Percentiles rank a stretch among this genome's conserved stretches.
Evolutionary conservation across 2,797 vertebrate genomes (phyloP).

Genomic region (Arnoldichthys spilopterus): DNA sequence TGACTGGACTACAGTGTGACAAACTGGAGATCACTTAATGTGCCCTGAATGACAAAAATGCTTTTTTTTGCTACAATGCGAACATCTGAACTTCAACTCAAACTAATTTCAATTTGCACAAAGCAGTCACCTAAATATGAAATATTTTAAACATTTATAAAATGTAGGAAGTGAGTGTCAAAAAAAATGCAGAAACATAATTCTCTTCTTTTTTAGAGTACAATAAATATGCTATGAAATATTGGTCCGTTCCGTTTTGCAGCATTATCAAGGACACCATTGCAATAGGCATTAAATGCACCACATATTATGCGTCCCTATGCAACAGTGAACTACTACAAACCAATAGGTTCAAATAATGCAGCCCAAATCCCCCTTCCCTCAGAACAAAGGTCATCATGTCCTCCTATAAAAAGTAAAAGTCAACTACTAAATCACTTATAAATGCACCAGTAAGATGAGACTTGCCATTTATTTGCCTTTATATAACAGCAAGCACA

Average conservation of each 20-base stretch:
- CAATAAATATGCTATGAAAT: too few species aligned
- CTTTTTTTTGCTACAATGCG: too few species aligned
- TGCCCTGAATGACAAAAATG: too few species aligned
- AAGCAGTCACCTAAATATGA: too few species aligned
- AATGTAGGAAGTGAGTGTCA: too few species aligned
- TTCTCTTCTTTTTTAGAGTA: too few species aligned
- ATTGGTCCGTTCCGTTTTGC: neutral
- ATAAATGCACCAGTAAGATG: neutral
- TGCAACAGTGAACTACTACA: neutral
- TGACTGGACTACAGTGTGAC: too few species aligned
- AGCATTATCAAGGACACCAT: neutral
- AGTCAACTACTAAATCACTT: neutral
- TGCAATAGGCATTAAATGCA: neutral
- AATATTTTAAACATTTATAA: too few species aligned
- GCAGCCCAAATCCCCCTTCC: neutral
- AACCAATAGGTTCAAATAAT: neutral
- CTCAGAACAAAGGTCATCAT: neutral
- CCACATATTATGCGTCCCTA: neutral
- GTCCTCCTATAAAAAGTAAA: neutral
- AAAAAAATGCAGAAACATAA: too few species aligned
- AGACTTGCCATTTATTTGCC: neutral
- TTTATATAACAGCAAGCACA: neutral
- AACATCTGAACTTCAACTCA: too few species aligned
- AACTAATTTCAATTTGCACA: too few species aligned
- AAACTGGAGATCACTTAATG: too few species aligned